Evolutionary conservation across 1,140 invertebrate species (phyloP), one percentile per base, ranked within the genome.

Genomic region (Sycophaga agraensis): DNA sequence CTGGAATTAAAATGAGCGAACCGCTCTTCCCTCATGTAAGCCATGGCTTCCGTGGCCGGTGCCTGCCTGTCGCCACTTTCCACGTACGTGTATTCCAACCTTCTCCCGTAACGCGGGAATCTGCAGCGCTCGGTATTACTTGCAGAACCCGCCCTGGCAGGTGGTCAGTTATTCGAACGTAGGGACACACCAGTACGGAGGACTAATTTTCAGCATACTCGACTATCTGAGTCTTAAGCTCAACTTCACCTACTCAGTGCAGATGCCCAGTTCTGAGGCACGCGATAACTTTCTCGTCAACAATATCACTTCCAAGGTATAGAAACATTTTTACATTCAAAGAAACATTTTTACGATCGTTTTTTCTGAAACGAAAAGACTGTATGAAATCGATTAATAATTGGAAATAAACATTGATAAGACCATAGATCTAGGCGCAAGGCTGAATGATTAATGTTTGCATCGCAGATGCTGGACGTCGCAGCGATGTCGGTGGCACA

Each of bases 91-190:
- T 24, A 11, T 4, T 11, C 11, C 28, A 4, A 11, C 11, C 28
- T 31, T 31, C 5, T 4, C 4, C 4, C 28, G 28, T 31, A 6
- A 4, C 11, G 28, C 11, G 28, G 5, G 28, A 31, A 31, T 6
- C 4, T 31, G 4, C 11, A 6, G 4, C 28, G 11, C 5, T 31
- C 11, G 4, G 4, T 31, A 6, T 31, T 31, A 6, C 28, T 31
- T 31, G 50, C 74, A 94, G 92, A 91, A 90, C 82, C 91, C 91
- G 2, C 92, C 92, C 0, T 94, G 91, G 91, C 89, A 92, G 70
- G 88, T 89, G 9, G 73, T 92, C 1, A 79, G 80, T 39, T 69
- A 72, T 5, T 85, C 88, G 58, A 77, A 82, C 16, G 78, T 80
- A 3, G 88, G 87, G 0, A 68, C 86, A 1, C 72, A 80, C 0